Conservation (phyloP, 2,797 vertebrate species). For the Aotus griseimembra region DNA sequence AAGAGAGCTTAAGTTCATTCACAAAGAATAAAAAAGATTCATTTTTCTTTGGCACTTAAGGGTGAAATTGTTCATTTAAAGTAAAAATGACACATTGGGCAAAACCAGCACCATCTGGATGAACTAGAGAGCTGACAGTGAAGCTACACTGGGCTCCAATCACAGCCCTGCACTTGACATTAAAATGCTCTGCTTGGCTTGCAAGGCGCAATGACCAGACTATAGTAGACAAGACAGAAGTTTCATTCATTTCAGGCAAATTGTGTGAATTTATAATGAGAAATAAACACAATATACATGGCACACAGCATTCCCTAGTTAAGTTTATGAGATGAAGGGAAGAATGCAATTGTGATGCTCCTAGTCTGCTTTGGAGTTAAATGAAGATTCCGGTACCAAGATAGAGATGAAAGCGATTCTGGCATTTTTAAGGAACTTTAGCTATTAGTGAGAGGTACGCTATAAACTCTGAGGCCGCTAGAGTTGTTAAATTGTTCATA, state of each 20-base stretch:
- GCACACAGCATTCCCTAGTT: background rate
- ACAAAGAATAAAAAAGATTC: background rate
- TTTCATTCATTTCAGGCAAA: background rate
- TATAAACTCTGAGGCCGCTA: background rate
- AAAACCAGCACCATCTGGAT: background rate
- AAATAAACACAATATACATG: background rate
- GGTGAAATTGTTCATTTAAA: conserved; percentile 11
- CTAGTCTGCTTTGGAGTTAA: background rate
- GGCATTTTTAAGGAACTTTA: background rate
- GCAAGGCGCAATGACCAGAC: background rate
- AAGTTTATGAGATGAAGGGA: background rate
- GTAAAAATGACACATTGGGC: conserved; percentile 10
- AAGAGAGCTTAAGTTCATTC: background rate
- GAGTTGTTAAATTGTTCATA: background rate
- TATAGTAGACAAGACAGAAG: background rate
- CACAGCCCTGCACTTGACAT: background rate
- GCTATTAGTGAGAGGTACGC: background rate
- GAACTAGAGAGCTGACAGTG: background rate
- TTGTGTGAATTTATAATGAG: background rate
- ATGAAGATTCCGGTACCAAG: background rate
- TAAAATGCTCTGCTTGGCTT: background rate
- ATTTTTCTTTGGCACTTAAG: background rate
- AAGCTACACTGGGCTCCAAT: background rate
- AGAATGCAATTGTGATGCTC: background rate
- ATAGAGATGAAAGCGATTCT: background rate